Evolutionary conservation across 2,797 vertebrate species (phyloP).

Genomic region (Pangasius djambal): DNA sequence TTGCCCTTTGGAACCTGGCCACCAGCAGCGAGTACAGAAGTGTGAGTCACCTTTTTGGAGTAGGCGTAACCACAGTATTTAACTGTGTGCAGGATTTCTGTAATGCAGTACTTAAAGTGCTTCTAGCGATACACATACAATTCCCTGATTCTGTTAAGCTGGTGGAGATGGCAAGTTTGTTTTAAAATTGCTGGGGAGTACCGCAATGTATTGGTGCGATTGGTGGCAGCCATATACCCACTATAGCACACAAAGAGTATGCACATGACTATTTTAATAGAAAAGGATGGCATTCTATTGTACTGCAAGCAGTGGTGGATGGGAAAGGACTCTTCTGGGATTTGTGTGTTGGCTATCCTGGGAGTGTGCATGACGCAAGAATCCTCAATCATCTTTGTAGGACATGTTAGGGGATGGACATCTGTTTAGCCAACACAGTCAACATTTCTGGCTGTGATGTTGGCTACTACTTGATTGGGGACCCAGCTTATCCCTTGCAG

Average conservation of each 20-base stretch:
- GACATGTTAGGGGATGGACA: too few relatives aligned
- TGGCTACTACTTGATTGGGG: background rate
- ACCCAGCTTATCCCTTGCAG: background rate
- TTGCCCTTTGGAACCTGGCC: background rate
- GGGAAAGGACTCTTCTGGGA: too few relatives aligned
- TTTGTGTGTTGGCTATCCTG: background rate
- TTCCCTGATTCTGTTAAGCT: background rate
- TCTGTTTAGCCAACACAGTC: background rate
- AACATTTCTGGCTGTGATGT: background rate
- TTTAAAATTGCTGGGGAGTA: background rate
- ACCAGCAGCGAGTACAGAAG: background rate
- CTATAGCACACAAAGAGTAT: too few relatives aligned
- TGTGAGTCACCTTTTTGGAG: background rate
- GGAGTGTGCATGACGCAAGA: background rate
- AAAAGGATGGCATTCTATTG: too few relatives aligned
- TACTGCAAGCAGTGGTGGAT: background rate
- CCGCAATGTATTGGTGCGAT: too few relatives aligned
- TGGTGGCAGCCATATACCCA: too few relatives aligned
- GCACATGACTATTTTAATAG: too few relatives aligned
- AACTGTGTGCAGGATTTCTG: background rate
- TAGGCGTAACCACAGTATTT: background rate
- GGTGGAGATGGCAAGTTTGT: background rate
- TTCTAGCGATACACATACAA: background rate
- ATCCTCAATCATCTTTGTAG: too few relatives aligned
- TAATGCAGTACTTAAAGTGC: background rate